phyloP scores from a whole-genome alignment of 2,113 vertebrate species.

The Python bivittatus region DNA sequence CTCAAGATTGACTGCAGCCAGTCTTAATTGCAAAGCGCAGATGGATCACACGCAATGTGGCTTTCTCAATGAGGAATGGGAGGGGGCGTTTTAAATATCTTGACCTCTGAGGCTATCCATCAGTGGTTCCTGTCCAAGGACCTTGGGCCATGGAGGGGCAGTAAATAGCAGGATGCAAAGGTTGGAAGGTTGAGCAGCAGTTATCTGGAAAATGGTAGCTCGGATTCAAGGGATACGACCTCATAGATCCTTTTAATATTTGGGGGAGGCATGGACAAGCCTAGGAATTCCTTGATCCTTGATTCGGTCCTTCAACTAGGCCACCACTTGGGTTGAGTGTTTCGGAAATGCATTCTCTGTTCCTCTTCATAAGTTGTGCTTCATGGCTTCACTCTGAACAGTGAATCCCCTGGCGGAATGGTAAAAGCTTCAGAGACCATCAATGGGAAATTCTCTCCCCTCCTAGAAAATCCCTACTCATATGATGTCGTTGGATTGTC shows the following conservation, averaged over 20 bases:
- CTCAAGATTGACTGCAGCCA: slow-evolving; percentile 7
- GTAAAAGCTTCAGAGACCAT: too few species aligned
- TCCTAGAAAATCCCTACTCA: too few species aligned
- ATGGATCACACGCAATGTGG: neutral
- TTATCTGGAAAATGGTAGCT: too few species aligned
- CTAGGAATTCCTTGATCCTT: neutral
- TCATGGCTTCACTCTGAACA: too few species aligned
- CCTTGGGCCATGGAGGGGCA: neutral
- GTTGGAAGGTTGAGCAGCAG: neutral
- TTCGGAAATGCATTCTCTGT: too few species aligned
- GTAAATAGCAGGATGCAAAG: neutral
- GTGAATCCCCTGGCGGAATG: too few species aligned
- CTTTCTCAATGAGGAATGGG: neutral
- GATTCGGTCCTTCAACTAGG: neutral
- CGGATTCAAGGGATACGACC: neutral
- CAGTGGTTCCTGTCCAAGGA: neutral
- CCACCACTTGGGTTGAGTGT: too few species aligned
- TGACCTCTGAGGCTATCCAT: neutral
- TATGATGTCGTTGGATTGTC: too few species aligned
- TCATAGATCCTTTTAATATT: neutral
- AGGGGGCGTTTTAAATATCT: neutral
- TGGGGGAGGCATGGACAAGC: neutral
- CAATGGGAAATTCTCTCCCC: too few species aligned
- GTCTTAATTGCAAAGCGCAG: neutral
- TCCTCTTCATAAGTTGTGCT: too few species aligned